phyloP scores from a whole-genome alignment of 2,113 vertebrate species.

The Pseudorasbora parva region DNA sequence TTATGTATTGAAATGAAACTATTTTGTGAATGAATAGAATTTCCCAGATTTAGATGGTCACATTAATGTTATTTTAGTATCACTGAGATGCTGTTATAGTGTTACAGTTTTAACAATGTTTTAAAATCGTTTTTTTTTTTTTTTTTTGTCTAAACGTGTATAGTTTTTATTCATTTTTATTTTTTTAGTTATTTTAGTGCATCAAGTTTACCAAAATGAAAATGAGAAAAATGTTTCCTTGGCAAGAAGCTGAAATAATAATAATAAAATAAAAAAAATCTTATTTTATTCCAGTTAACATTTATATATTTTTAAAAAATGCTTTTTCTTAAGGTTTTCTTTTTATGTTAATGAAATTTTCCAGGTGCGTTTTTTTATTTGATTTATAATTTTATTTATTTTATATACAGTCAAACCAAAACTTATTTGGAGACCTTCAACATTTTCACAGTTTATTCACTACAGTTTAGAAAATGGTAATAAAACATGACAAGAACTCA shows the following conservation, averaged over 20 bases:
- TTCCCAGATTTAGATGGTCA: background rate
- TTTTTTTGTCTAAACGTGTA: background rate
- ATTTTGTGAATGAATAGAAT: background rate
- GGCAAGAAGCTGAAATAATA: no score
- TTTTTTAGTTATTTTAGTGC: background rate
- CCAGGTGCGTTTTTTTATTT: background rate
- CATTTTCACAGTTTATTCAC: no score
- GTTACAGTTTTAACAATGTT: background rate
- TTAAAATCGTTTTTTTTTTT: background rate
- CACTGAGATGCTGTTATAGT: background rate
- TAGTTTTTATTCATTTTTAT: background rate
- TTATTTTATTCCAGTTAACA: background rate
- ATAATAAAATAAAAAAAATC: background rate
- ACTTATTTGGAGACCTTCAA: no score
- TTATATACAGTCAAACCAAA: background rate
- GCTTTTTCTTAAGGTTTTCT: background rate
- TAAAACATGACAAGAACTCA: no score
- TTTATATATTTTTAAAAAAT: background rate
- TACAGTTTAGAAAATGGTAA: no score
- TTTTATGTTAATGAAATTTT: background rate
- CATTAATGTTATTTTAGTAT: background rate
- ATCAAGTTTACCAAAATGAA: background rate
- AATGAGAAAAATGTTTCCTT: background rate
- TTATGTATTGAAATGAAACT: background rate
- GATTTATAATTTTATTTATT: background rate